Evolutionary conservation across 2,113 vertebrate species (phyloP), one percentile per base, ranked within the genome.

Genomic region (Gambusia holbrooki): DNA sequence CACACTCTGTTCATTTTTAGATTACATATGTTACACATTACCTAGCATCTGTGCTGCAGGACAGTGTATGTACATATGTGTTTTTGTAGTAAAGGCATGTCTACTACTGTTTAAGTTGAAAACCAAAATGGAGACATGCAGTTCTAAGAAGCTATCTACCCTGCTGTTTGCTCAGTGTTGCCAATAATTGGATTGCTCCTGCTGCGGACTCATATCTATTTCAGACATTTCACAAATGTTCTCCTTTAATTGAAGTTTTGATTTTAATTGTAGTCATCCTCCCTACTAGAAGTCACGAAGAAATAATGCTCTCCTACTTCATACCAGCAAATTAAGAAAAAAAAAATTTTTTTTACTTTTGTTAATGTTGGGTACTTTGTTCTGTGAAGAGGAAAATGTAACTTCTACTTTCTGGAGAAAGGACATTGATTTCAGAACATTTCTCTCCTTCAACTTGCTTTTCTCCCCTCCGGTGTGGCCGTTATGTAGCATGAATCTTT

Each of bases 401-500:
- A n/a, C 62, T 80, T 74, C 66, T 66, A 25, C 19, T 10, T 17
- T 9, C 15, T 48, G 66, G 17, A 54, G 32, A 81, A 72, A 81
- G 77, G 1, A 63, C 74, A 67, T 68, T 12, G 27, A 45, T 58
- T 67, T 62, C 5, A 0, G 48, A 66, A 19, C 6, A n/a, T 42
- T 76, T 45, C 37, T 70, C 64, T 73, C 68, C 64, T 74, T 80
- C 35, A 73, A 15, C 70, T 54, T 22, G 48, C 54, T 27, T 62
- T 68, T 60, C 54, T 67, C 54, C 11, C 62, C 19, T 74, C 76
- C 64, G 66, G 61, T 71, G 61, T 76, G 77, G 74, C 84, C 29
- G 74, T 88, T 42, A 84, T 89, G 88, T 91, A 91, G 89, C 91
- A 90, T 78, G 86, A 86, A 81, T 72, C 80, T 62, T 63, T 83